phyloP scores from a whole-genome alignment of 2,797 vertebrate genomes.

The Centropyge bicolor region DNA sequence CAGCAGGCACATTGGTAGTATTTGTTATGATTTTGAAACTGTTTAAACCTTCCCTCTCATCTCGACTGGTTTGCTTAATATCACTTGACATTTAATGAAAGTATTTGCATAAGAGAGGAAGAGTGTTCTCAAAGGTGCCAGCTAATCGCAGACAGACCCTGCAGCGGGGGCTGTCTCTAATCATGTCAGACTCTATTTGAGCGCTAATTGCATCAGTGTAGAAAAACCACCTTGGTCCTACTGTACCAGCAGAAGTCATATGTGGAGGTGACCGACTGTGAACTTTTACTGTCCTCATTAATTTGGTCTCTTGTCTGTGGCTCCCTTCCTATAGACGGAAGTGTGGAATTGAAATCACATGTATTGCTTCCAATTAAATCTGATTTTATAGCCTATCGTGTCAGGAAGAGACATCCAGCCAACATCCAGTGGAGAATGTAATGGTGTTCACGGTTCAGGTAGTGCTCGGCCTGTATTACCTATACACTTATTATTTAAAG shows the following conservation, averaged over 20 bases:
- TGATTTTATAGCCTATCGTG: constrained; percentile 21
- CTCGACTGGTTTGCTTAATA: not conserved
- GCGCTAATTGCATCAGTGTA: constrained; percentile 50
- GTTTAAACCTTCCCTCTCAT: not conserved
- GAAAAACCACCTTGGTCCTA: constrained; percentile 24
- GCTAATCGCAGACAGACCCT: constrained; percentile 46
- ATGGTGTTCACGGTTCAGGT: constrained; percentile 26
- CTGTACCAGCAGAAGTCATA: constrained; percentile 20
- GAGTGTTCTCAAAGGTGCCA: constrained; percentile 7
- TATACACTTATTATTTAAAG: constrained; percentile 20
- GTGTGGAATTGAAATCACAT: constrained; percentile 27
- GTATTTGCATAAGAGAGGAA: constrained; percentile 27
- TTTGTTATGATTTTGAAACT: not conserved
- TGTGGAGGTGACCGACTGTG: constrained; percentile 34
- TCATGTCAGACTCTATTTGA: constrained; percentile 28
- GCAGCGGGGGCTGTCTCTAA: constrained; percentile 41
- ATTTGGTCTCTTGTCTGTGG: constrained; percentile 28
- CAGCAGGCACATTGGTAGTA: not conserved
- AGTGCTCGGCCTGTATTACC: not conserved
- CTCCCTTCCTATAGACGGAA: not conserved
- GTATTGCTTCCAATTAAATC: constrained; percentile 25
- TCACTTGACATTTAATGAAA: constrained; percentile 25
- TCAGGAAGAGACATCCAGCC: constrained; percentile 15
- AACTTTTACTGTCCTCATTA: constrained; percentile 27
- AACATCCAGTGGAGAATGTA: not conserved